These are phyloP conservation scores for Bothrops jararaca DNA, from an alignment of 2,113 vertebrate species.

Conservation along the genomic window DNA sequence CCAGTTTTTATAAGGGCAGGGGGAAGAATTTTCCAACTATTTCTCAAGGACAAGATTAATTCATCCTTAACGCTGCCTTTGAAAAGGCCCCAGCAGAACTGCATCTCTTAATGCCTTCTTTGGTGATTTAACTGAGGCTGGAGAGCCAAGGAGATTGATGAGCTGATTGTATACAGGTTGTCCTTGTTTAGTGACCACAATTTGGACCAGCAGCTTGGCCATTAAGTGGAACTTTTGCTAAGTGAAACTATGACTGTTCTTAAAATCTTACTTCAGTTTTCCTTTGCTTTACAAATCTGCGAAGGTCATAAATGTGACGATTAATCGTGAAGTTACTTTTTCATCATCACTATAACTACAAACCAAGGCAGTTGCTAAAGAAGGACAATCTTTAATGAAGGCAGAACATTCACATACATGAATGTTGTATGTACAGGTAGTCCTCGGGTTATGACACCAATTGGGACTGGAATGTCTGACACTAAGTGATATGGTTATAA, in stretches of 20 bases:
- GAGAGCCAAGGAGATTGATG: not conserved
- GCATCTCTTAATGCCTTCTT: not conserved
- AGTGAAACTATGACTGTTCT: not conserved
- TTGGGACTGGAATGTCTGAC: not conserved
- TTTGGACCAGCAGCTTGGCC: not conserved
- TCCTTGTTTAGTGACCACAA: not conserved
- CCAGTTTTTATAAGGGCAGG: not conserved
- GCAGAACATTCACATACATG: not conserved
- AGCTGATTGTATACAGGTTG: not conserved
- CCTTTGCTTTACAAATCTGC: not conserved
- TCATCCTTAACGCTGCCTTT: not conserved
- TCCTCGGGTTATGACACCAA: not conserved
- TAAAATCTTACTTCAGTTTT: not conserved
- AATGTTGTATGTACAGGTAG: no score
- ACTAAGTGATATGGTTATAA: not conserved
- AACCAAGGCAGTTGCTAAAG: not conserved
- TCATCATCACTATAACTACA: not conserved
- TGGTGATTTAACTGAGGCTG: not conserved
- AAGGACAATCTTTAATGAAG: not conserved
- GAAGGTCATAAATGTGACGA: not conserved
- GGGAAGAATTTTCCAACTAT: not conserved
- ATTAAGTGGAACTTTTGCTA: not conserved
- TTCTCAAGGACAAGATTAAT: not conserved
- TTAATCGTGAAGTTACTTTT: not conserved
- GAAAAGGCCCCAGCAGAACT: not conserved